These are phyloP conservation scores for Drosophila nannoptera DNA, from an alignment of 1,140 invertebrate species.

Conservation along the genomic window DNA sequence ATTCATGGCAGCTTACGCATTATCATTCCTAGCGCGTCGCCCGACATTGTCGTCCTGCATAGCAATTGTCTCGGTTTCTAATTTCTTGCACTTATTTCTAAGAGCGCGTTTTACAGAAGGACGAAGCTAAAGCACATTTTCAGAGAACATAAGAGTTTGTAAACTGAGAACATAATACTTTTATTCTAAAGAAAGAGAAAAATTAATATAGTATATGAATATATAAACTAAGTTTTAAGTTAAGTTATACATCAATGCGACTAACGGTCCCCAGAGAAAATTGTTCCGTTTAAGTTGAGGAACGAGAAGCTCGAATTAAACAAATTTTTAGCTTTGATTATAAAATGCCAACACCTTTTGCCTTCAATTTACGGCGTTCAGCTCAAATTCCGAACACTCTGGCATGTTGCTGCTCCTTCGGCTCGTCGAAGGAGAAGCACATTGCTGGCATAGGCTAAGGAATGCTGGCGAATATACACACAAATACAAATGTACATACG, in stretches of 20 bases:
- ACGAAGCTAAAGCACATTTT: not conserved
- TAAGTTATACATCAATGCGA: conserved; percentile 1
- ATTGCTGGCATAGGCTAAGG: not conserved
- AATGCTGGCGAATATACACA: not conserved
- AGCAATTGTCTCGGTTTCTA: conserved; percentile 26
- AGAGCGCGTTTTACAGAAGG: conserved; percentile 5
- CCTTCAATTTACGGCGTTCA: conserved; percentile 47
- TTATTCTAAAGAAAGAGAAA: no score
- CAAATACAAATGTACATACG: no score
- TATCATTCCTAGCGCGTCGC: conserved; percentile 9
- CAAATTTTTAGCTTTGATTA: conserved; percentile 7
- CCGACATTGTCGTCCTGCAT: conserved; percentile 20
- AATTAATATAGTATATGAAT: not conserved
- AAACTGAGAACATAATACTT: no score
- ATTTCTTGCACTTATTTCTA: conserved; percentile 19
- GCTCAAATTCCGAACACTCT: conserved; percentile 33
- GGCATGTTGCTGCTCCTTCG: conserved; percentile 28
- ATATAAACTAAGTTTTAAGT: not conserved
- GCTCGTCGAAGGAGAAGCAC: conserved; percentile 18
- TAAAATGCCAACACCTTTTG: conserved; percentile 47
- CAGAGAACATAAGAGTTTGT: no score
- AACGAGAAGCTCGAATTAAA: not conserved
- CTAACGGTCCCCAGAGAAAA: not conserved
- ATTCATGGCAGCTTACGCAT: conserved; percentile 30
- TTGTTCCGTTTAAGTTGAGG: not conserved